These are phyloP conservation scores for Drosophila setifemur DNA, from an alignment of 1,140 invertebrate genomes.

Conservation along the genomic window DNA sequence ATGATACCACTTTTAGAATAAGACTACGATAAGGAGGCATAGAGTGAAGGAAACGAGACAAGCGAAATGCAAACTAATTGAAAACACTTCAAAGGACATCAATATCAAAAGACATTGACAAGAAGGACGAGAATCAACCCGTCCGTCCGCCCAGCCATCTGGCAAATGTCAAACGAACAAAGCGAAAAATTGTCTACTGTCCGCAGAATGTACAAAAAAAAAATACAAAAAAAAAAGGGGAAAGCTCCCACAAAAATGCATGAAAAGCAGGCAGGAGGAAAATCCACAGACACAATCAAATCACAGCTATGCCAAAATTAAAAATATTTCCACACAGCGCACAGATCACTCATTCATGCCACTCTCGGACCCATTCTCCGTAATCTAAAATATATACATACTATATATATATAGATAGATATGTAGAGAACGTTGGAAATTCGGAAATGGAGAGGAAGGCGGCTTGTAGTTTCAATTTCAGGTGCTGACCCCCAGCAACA, in stretches of 20 bases:
- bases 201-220: conserved; percentile 26
- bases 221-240: not conserved
- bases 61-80: conserved; percentile 66
- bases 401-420: no score
- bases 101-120: conserved; percentile 41
- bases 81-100: conserved; percentile 64
- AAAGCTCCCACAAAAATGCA: not conserved
- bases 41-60: conserved; percentile 8
- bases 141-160: conserved; percentile 28
- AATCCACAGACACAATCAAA: conserved; percentile 38
- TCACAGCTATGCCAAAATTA: conserved; percentile 56
- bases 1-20: not conserved
- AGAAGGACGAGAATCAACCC: conserved; percentile 19
- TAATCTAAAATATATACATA: conserved; percentile 10
- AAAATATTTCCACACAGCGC: conserved; percentile 50
- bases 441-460: not conserved
- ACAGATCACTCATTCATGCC: conserved; percentile 24
- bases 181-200: conserved; percentile 40
- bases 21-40: not conserved
- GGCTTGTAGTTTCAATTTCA: conserved; percentile 35
- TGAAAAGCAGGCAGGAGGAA: conserved; percentile 1
- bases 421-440: not conserved
- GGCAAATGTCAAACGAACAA: conserved; percentile 51
- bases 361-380: not conserved
- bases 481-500: conserved; percentile 32